phyloP scores from a whole-genome alignment of 2,888 invertebrate genomes.

The Meteorus colon region DNA sequence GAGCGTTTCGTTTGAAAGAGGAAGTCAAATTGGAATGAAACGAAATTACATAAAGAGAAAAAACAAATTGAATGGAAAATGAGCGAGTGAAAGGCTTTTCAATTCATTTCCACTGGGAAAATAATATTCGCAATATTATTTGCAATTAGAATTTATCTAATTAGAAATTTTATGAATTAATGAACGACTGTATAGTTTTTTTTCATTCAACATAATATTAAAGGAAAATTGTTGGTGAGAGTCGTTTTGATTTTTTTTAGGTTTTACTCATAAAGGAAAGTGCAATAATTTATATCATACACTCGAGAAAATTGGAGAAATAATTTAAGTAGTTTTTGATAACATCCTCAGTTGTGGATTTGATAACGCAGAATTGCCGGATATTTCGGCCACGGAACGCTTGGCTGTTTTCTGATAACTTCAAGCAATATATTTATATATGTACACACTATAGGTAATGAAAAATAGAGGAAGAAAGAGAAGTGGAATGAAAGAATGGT shows the following conservation, averaged over 20 bases:
- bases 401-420: constrained; percentile 44
- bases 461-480: too few relatives aligned
- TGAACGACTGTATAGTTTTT: too few relatives aligned
- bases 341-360: background rate
- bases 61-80: constrained; percentile 6
- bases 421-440: constrained; percentile 21
- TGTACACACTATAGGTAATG: background rate
- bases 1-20: background rate
- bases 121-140: too few relatives aligned
- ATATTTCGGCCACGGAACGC: constrained; percentile 30
- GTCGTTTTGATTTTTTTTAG: too few relatives aligned
- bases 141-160: too few relatives aligned
- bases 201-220: too few relatives aligned
- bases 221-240: too few relatives aligned
- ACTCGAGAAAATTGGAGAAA: background rate
- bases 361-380: constrained; percentile 31
- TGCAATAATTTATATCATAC: too few relatives aligned
- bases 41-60: background rate
- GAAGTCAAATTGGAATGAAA: constrained; percentile 6
- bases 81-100: too few relatives aligned
- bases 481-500: background rate
- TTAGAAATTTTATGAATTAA: too few relatives aligned
- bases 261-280: too few relatives aligned
- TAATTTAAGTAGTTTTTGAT: background rate
- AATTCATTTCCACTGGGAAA: too few relatives aligned